Conservation (phyloP, 1,140 invertebrate species). For the Archegozetes longisetosus region DNA sequence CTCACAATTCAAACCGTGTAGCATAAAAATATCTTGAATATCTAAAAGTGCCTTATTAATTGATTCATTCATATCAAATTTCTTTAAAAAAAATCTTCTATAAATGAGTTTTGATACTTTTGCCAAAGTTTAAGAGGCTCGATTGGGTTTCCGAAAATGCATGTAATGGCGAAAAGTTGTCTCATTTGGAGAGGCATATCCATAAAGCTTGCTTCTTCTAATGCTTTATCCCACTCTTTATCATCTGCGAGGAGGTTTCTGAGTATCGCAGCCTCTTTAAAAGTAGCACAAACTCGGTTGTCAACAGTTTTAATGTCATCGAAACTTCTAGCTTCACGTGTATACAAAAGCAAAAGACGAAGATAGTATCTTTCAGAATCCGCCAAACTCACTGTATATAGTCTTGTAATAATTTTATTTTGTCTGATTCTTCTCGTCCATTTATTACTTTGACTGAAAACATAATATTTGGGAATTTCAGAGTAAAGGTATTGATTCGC, state of each 20-base stretch:
- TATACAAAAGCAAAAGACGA: slow-evolving; percentile 20
- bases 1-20: neutral
- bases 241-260: slow-evolving; percentile 10
- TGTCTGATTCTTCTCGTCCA: neutral
- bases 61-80: no score
- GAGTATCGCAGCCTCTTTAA: slow-evolving; percentile 12
- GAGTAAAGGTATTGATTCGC: no score
- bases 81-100: slow-evolving; percentile 14
- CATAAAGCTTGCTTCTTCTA: slow-evolving; percentile 10
- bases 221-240: slow-evolving; percentile 11
- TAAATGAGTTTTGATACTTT: slow-evolving; percentile 12
- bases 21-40: slow-evolving; percentile 14
- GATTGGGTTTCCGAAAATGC: slow-evolving; percentile 21
- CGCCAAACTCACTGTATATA: slow-evolving; percentile 16
- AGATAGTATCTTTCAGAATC: slow-evolving; percentile 21
- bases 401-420: slow-evolving; percentile 19
- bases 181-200: slow-evolving; percentile 9
- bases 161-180: slow-evolving; percentile 13
- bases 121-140: slow-evolving; percentile 18
- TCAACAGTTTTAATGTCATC: slow-evolving; percentile 21
- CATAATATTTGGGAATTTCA: slow-evolving; percentile 2
- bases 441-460: neutral
- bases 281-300: slow-evolving; percentile 5
- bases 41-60: slow-evolving; percentile 14
- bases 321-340: slow-evolving; percentile 17